Base-by-base conservation (phyloP, 2,888 invertebrate genomes). In the Drosophila histrio region DNA sequence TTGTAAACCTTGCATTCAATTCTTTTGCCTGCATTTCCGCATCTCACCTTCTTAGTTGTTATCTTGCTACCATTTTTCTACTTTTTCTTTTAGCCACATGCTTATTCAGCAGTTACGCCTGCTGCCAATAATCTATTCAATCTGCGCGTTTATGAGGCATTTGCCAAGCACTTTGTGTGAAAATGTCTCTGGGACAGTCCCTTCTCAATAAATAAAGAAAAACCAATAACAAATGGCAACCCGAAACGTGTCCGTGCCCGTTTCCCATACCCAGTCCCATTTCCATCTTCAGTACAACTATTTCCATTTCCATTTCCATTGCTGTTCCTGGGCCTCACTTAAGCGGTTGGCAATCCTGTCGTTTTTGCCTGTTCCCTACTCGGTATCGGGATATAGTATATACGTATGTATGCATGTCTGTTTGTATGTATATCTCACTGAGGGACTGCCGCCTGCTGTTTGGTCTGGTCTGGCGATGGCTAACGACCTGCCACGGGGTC, bases 391-490 rank as follows among this genome's bases (percentile, higher is more conserved):
- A 24, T 44, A 39, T 34, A 36, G n/a, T n/a, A n/a, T n/a, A n/a
- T n/a, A n/a, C n/a, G n/a, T 28, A 17, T 44, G 41, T 13, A 6
- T 22, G 13, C 22, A 9, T 17, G 7, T 46, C 28, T 17, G 28
- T 44, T 4, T 49, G 34, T 50, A 17, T 56, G 34, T 46, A 24
- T n/a, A n/a, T n/a, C n/a, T n/a, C n/a, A n/a, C n/a, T 54, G 9
- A 22, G 24, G 34, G 72, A 63, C 79, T 74, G 64, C 69, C 81
- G 64, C 69, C 81, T 74, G 85, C 83, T 79, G 83, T 65, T 80
- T 53, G 22, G 52, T 4, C 52, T 52, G 46, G 54, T 61, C 72
- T 50, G 57, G 38, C 38, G 50, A 24, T 70, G 79, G 69, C 79
- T 82, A 79, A 82, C 79, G 86, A 86, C 77, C 83, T 71, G 80